Percentiles rank a stretch among this genome's conserved stretches.
Evolutionary conservation across 2,888 invertebrate genomes (phyloP).

Genomic region (Mythimna loreyi): DNA sequence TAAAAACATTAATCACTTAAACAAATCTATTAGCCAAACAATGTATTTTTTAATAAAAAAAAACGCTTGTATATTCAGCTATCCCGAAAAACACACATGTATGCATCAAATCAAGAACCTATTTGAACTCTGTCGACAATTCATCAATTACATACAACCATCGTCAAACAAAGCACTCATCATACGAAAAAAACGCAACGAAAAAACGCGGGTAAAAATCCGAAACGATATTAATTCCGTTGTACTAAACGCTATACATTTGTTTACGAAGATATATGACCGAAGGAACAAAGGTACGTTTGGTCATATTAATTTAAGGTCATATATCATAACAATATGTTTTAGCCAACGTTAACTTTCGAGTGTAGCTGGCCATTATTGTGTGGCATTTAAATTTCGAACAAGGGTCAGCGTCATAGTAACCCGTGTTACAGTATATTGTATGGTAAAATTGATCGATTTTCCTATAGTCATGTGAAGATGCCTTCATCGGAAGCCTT

Average conservation of each 20-base stretch:
- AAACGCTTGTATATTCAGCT: slow-evolving; percentile 11
- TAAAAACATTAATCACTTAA: neutral
- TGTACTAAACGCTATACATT: slow-evolving; percentile 63
- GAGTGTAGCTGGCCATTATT: slow-evolving; percentile 51
- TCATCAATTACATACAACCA: slow-evolving; percentile 35
- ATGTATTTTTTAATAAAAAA: neutral
- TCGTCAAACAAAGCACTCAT: slow-evolving; percentile 40
- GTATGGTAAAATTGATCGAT: too few species aligned
- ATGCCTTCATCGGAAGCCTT: too few species aligned
- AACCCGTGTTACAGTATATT: slow-evolving; percentile 21
- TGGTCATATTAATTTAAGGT: slow-evolving; percentile 66
- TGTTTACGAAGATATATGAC: slow-evolving; percentile 65
- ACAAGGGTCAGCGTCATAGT: slow-evolving; percentile 29
- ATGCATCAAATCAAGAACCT: slow-evolving; percentile 29
- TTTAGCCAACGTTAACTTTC: slow-evolving; percentile 58
- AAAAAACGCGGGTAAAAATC: slow-evolving; percentile 34
- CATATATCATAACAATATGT: slow-evolving; percentile 68
- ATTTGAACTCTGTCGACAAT: slow-evolving; percentile 29
- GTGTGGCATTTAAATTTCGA: slow-evolving; percentile 56
- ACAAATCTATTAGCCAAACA: neutral
- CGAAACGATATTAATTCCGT: slow-evolving; percentile 53
- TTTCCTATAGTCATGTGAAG: too few species aligned
- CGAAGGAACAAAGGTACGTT: slow-evolving; percentile 64
- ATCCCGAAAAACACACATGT: neutral
- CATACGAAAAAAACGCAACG: slow-evolving; percentile 20